phyloP scores from a whole-genome alignment of 1,140 invertebrate species.

The Anagrus nilaparvatae region DNA sequence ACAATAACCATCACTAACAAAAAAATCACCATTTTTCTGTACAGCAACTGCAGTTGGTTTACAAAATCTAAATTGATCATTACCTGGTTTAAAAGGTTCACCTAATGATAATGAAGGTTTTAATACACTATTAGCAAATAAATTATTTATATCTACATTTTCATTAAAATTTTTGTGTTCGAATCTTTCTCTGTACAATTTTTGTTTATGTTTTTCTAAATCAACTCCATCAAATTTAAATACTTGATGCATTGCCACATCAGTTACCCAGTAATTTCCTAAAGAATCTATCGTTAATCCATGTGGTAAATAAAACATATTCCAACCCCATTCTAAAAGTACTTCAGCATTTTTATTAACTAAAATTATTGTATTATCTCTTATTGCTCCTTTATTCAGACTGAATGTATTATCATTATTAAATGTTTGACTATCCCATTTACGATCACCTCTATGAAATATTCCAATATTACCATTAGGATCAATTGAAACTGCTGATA shows the following conservation, averaged over 20 bases:
- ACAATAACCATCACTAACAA: constrained; percentile 91
- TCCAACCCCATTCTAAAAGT: constrained; percentile 66
- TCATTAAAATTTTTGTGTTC: not conserved
- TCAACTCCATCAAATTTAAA: constrained; percentile 55
- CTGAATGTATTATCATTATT: constrained; percentile 49
- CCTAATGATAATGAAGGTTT: constrained; percentile 34
- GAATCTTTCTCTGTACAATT: constrained; percentile 20
- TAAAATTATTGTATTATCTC: constrained; percentile 60
- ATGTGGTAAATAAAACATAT: constrained; percentile 89
- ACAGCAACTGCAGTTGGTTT: constrained; percentile 89
- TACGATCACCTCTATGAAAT: constrained; percentile 69
- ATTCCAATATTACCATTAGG: constrained; percentile 62
- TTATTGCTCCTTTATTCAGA: constrained; percentile 56
- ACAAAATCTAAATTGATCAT: constrained; percentile 73
- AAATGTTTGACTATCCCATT: constrained; percentile 64
- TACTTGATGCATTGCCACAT: constrained; percentile 89
- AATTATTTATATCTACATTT: constrained; percentile 14
- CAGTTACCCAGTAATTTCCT: constrained; percentile 84
- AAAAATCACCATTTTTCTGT: constrained; percentile 73
- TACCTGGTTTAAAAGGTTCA: constrained; percentile 60
- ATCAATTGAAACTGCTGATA: constrained; percentile 71
- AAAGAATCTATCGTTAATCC: constrained; percentile 76
- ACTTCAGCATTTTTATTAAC: constrained; percentile 58
- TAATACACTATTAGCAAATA: constrained; percentile 24
- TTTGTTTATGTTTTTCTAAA: constrained; percentile 22